Base-by-base conservation (phyloP, 1,140 invertebrate genomes). In the Ruditapes philippinarum region DNA sequence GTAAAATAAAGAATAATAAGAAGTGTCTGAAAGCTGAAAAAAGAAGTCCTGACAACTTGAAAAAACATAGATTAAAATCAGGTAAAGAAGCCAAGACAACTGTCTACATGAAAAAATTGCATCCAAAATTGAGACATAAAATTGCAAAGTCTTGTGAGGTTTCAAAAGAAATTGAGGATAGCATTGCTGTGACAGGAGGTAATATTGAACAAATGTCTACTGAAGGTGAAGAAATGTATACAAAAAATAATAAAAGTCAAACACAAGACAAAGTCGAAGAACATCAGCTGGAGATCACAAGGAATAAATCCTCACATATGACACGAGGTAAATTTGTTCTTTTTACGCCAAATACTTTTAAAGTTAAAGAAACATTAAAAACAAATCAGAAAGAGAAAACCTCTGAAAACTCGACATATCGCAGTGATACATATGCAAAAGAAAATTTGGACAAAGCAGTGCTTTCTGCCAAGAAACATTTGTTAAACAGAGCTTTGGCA, bases 111-210 rank as follows among this genome's bases (percentile, higher is more conserved):
- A 70, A 70, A 70, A 38, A 33, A 38, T 40, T 70, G 19, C 65
- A 70, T 70, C 65, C 65, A 12, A 70, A 70, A n/a, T 38, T 70
- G 36, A 70, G 65, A 70, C 65, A 70, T n/a, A 70, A 70, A 25
- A n/a, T 62, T 62, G 25, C 2, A 11, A 2, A 17, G 19, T 38
- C 33, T 38, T 38, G 33, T 4, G 0, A 2, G 4, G 14, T 1
- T 38, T 38, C 9, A 25, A 38, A 70, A 70, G 28, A 70, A 70
- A 70, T 19, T 11, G 28, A 70, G n/a, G 3, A 17, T 5, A 28
- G 28, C 36, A 17, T 36, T 40, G 31, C 38, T 31, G 14, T 70
- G 33, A 17, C 36, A 70, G 38, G 38, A 70, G 36, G 33, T 70
- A 28, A 70, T 14, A 17, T 38, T 36, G 33, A 38, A 19, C 5